phyloP scores from a whole-genome alignment of 2,113 vertebrate genomes.

The Albula glossodonta region DNA sequence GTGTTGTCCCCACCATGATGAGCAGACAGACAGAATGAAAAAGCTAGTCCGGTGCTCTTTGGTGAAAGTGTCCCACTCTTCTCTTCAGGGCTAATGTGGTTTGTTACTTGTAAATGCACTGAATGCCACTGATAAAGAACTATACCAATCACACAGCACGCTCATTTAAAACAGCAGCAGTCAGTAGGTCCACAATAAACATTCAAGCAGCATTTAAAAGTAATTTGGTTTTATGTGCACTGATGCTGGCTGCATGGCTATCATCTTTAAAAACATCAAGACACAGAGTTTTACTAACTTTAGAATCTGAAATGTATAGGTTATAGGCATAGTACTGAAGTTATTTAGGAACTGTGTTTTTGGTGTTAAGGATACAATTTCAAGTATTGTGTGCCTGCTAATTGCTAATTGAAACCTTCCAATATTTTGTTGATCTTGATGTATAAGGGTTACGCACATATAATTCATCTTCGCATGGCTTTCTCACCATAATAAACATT shows the following conservation, averaged over 20 bases:
- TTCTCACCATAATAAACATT: no score
- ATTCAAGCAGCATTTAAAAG: conserved; percentile 45
- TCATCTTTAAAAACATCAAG: conserved; percentile 1
- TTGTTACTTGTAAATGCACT: neutral
- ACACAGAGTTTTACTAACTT: no score
- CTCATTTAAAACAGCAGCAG: neutral
- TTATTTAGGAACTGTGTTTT: no score
- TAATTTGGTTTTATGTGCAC: conserved; percentile 54
- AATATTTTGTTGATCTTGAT: no score
- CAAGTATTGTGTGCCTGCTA: no score
- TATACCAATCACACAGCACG: neutral
- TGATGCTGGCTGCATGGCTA: conserved; percentile 38
- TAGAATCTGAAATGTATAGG: no score
- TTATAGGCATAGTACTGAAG: no score
- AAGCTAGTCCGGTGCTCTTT: neutral
- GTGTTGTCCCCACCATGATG: neutral
- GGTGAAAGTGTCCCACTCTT: neutral
- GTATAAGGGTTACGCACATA: no score
- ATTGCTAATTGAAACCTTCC: no score
- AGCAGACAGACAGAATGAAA: neutral
- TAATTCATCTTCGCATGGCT: no score
- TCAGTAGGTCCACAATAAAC: neutral
- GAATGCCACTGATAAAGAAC: neutral
- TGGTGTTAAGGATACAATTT: no score
- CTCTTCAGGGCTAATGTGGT: neutral